Evolutionary conservation across 1,140 invertebrate genomes (phyloP).

Genomic region (Elymnias hypermnestra): DNA sequence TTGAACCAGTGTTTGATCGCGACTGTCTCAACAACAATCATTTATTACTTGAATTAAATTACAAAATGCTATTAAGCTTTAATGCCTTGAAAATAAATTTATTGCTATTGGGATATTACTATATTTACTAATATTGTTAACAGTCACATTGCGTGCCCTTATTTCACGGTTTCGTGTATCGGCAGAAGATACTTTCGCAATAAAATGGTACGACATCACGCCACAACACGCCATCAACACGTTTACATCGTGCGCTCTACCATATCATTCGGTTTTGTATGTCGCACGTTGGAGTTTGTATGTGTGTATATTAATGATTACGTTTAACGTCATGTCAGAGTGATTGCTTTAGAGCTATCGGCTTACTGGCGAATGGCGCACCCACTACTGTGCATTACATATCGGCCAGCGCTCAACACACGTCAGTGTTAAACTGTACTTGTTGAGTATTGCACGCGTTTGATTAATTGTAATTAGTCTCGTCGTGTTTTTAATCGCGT

Average conservation of each 20-base stretch:
- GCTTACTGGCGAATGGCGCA: slow-evolving; percentile 14
- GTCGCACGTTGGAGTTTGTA: slow-evolving; percentile 8
- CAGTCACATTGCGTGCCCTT: slow-evolving; percentile 2
- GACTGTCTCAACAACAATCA: no score
- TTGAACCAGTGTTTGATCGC: no score
- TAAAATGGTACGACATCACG: slow-evolving; percentile 58
- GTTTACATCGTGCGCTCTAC: slow-evolving; percentile 20
- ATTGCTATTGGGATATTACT: no score
- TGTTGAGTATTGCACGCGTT: slow-evolving; percentile 10
- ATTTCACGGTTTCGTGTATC: slow-evolving; percentile 7
- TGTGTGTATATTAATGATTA: slow-evolving; percentile 15
- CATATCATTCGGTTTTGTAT: slow-evolving; percentile 16
- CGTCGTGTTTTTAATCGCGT: not conserved
- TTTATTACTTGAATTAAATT: no score
- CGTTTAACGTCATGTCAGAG: slow-evolving; percentile 14
- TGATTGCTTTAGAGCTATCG: slow-evolving; percentile 16
- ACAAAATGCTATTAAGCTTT: no score
- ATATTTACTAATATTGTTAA: no score
- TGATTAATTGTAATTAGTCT: slow-evolving; percentile 9
- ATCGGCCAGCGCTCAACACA: no score
- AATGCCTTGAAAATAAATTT: no score
- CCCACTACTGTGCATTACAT: slow-evolving; percentile 12
- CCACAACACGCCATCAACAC: slow-evolving; percentile 53
- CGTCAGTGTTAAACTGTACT: slow-evolving; percentile 21
- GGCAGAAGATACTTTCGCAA: slow-evolving; percentile 49